phyloP scores from a whole-genome alignment of 1,140 invertebrate genomes.

The Pogonomyrmex californicus region DNA sequence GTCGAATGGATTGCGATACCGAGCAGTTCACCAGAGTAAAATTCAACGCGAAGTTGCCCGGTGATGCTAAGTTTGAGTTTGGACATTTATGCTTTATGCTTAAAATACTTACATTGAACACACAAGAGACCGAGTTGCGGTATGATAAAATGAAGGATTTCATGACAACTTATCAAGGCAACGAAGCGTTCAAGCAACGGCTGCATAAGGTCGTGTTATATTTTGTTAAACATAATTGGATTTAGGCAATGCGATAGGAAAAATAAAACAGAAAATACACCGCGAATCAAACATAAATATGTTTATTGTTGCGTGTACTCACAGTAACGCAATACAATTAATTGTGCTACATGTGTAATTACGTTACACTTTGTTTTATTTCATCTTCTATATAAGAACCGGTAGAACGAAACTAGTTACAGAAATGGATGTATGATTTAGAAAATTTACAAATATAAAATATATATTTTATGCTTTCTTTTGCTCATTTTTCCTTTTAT shows the following conservation, averaged over 20 bases:
- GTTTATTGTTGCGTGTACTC: not conserved
- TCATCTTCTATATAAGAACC: not conserved
- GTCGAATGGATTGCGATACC: constrained; percentile 76
- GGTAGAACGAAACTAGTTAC: not conserved
- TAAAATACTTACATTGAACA: constrained; percentile 79
- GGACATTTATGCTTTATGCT: constrained; percentile 80
- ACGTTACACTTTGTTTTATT: not conserved
- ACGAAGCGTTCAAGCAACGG: constrained; percentile 47
- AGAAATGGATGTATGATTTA: not conserved
- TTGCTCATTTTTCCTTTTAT: not conserved
- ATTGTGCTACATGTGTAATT: not conserved
- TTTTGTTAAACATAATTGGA: constrained; percentile 69
- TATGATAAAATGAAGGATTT: constrained; percentile 31
- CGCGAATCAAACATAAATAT: not conserved
- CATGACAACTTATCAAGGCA: not conserved
- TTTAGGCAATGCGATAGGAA: constrained; percentile 35
- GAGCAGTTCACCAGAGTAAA: constrained; percentile 66
- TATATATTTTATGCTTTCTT: constrained; percentile 18
- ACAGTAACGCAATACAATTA: not conserved
- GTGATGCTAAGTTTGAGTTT: constrained; percentile 76
- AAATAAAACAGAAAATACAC: not conserved
- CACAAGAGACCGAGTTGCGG: constrained; percentile 62
- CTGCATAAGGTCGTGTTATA: constrained; percentile 53
- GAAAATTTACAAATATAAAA: constrained; percentile 1
- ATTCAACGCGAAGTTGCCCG: constrained; percentile 72